phyloP scores from a whole-genome alignment of 2,888 invertebrate genomes.

The Phaonia tiefii region DNA sequence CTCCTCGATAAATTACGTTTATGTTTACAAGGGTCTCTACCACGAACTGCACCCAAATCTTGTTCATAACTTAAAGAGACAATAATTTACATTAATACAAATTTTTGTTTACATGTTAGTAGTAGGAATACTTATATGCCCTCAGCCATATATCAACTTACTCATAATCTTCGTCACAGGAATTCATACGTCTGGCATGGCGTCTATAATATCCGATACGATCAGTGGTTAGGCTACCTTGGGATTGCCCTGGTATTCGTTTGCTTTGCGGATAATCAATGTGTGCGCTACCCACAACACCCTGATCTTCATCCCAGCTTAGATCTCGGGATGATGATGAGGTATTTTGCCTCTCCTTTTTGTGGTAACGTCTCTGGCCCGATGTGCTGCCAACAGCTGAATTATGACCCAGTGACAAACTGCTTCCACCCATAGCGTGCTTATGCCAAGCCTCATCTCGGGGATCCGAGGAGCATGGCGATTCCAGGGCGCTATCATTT shows the following conservation, averaged over 20 bases:
- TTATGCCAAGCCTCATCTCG: constrained; percentile 84
- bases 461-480: constrained; percentile 90
- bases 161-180: constrained; percentile 88
- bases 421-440: constrained; percentile 66
- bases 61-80: constrained; percentile 77
- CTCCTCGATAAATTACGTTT: constrained; percentile 78
- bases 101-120: no score
- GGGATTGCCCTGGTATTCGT: constrained; percentile 61
- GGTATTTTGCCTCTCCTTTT: constrained; percentile 83
- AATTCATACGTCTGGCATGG: constrained; percentile 82
- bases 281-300: constrained; percentile 64
- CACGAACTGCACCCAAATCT: constrained; percentile 73
- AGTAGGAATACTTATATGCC: neutral
- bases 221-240: constrained; percentile 68
- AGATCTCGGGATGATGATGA: constrained; percentile 89
- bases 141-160: constrained; percentile 78
- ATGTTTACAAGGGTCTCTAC: constrained; percentile 75
- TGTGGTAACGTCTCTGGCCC: constrained; percentile 81
- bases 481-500: constrained; percentile 82
- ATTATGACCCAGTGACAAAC: constrained; percentile 56
- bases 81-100: no score
- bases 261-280: constrained; percentile 81
- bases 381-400: constrained; percentile 63
- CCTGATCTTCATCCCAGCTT: constrained; percentile 88
- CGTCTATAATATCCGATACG: constrained; percentile 82